Percentiles rank a stretch among this genome's conserved stretches.
These are phyloP conservation scores for Drosophila sordidapex DNA, from an alignment of 2,888 invertebrate species.

Conservation along the genomic window DNA sequence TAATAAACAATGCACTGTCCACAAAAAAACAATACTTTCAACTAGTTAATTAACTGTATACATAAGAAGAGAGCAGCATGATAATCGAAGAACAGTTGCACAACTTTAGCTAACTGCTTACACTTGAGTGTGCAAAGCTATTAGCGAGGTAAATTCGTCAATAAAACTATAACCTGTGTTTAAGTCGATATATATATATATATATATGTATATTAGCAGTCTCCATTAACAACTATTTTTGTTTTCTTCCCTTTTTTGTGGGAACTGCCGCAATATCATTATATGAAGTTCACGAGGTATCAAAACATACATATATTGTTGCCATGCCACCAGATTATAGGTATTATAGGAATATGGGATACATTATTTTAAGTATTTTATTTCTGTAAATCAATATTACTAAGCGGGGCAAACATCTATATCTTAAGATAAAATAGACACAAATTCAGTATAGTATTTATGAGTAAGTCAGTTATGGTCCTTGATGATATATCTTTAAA, in stretches of 20 bases:
- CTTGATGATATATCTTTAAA: too few species aligned
- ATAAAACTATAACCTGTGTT: neutral
- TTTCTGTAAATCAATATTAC: neutral
- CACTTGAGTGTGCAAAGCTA: neutral
- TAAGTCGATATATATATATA: neutral
- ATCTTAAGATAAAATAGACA: neutral
- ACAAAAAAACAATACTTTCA: neutral
- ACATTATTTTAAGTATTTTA: neutral
- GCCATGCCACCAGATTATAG: neutral
- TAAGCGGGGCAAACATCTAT: neutral
- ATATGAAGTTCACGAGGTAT: constrained; percentile 7
- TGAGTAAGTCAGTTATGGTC: neutral
- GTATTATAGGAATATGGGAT: neutral
- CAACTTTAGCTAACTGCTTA: neutral
- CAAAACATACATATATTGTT: neutral
- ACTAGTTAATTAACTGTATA: neutral
- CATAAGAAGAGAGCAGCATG: neutral
- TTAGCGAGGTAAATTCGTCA: neutral
- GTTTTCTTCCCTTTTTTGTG: constrained; percentile 13
- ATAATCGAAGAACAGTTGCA: neutral
- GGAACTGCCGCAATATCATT: constrained; percentile 25
- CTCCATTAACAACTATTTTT: constrained; percentile 23
- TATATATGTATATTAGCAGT: too few species aligned
- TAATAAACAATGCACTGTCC: too few species aligned
- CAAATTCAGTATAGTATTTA: neutral